Conservation (phyloP, 1,140 invertebrate genomes). For the Amphibalanus amphitrite region DNA sequence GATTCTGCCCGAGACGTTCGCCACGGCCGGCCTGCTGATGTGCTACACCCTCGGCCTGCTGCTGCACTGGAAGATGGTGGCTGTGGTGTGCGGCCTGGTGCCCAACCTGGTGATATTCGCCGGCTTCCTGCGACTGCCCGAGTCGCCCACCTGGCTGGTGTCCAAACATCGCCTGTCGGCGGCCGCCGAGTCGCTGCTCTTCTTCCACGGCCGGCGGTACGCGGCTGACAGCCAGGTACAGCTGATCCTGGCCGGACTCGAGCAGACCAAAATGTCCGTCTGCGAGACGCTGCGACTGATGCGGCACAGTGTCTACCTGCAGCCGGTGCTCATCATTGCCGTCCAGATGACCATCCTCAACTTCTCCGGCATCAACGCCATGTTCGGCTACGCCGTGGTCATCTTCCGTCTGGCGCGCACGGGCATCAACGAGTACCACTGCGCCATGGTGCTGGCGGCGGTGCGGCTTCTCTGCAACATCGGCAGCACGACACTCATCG, state of each 20-base stretch:
- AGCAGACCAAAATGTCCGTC: neutral
- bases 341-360: neutral
- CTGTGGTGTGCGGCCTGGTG: neutral
- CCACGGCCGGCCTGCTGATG: neutral
- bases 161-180: neutral
- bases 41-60: neutral
- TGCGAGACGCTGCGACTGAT: neutral
- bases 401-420: neutral
- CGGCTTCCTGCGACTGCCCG: neutral
- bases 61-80: neutral
- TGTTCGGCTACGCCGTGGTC: slow-evolving; percentile 2
- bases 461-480: neutral
- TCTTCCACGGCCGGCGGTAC: neutral
- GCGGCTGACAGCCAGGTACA: neutral
- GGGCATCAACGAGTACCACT: neutral
- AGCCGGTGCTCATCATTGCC: neutral
- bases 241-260: neutral
- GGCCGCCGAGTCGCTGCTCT: neutral
- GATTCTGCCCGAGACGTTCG: neutral
- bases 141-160: neutral
- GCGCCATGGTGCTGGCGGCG: neutral
- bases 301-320: neutral
- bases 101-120: neutral
- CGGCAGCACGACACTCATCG: neutral
- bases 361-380: neutral